These are phyloP conservation scores for Neofelis nebulosa DNA, from an alignment of 2,113 vertebrate species.

Conservation along the genomic window DNA sequence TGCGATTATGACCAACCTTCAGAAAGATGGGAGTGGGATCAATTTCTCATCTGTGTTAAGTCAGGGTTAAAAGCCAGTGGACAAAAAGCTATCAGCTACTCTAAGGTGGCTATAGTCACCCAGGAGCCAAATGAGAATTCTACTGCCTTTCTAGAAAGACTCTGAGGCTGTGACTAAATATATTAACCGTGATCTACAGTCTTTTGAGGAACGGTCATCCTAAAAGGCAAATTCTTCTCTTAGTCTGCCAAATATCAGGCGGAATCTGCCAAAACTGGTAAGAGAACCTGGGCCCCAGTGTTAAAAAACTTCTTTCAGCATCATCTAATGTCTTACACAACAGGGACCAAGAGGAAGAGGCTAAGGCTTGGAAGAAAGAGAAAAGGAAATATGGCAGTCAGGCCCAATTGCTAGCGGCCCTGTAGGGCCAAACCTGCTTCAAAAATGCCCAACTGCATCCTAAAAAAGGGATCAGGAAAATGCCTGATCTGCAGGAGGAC, in stretches of 20 bases:
- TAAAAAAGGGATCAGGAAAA: not conserved
- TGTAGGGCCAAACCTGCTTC: not conserved
- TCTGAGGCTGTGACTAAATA: not conserved
- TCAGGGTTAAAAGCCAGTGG: not conserved
- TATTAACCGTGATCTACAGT: not conserved
- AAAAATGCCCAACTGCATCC: not conserved
- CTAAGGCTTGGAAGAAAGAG: not conserved
- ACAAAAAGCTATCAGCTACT: not conserved
- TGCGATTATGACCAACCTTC: not conserved
- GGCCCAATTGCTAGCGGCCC: too few relatives aligned
- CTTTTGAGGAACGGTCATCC: not conserved
- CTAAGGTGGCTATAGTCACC: not conserved
- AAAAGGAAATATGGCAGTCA: not conserved
- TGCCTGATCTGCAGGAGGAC: not conserved
- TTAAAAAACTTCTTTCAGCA: not conserved
- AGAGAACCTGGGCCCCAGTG: not conserved
- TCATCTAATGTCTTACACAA: not conserved
- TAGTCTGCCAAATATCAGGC: not conserved
- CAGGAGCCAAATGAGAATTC: not conserved
- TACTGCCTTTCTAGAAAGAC: not conserved
- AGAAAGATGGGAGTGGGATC: not conserved
- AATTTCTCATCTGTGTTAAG: not conserved
- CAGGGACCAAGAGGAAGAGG: not conserved
- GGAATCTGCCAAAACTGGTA: not conserved
- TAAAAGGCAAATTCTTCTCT: not conserved